Evolutionary conservation across 2,797 vertebrate species (phyloP), one percentile per base, ranked within the genome.

Genomic region (Petrocephalus sullivani): DNA sequence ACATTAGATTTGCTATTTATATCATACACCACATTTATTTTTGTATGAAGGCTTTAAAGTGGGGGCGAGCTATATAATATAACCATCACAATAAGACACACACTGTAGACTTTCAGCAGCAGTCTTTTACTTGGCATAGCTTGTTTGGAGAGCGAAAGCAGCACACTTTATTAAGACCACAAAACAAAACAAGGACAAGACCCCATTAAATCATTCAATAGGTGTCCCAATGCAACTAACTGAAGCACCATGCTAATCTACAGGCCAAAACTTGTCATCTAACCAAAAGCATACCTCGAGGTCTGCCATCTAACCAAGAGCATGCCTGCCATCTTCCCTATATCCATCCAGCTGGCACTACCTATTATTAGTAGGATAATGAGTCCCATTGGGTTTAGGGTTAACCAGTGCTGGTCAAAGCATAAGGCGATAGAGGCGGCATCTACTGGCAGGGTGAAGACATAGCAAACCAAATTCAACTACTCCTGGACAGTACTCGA

Each of bases 1-100:
- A 71, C 64, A 37, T 37, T 71, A 71, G 12, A 71, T 71, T 71
- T 37, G 28, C 64, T 71, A 71, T 71, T 71, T 71, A 37, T 71
- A 71, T 28, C 64, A 37, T 71, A 71, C 64, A 71, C 64, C 33
- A 71, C 64, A 71, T 71, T 71, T 71, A 71, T 71, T 71, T 71
- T 71, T 71, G 64, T 71, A 71, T 71, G 64, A 71, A 71, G 64
- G 64, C 12, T 33, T 71, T 33, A 4, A 9, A 33, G 61, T 33
- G 9, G 54, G 14, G 53, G 4, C 4, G 23, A 1, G 61, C 23
- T 37, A 37, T 5, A 71, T 37, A 71, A 12, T 41, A 37, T 37
- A 71, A 37, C 67, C 12, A 41, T 71, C 4, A 46, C 4, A 46
- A 46, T 3, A 46, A 46, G 4, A 46, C 4, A 71, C 7, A 41